Evolutionary conservation across 1,140 invertebrate genomes (phyloP).

Genomic region (Hesperophylax magnus): DNA sequence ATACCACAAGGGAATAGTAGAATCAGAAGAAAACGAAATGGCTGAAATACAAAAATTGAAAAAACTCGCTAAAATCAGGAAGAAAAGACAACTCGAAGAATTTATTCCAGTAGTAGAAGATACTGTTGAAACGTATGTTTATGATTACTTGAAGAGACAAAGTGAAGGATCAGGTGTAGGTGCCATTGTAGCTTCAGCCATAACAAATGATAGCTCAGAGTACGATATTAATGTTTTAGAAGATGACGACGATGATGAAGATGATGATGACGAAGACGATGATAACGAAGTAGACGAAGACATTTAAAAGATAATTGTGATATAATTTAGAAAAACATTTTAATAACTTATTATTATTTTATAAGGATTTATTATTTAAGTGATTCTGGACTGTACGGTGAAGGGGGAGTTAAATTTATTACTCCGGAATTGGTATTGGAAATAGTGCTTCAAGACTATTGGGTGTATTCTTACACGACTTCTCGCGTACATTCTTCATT

Average conservation of each 20-base stretch:
- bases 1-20: constrained; percentile 74
- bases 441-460: constrained; percentile 33
- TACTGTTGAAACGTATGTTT: constrained; percentile 64
- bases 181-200: constrained; percentile 63
- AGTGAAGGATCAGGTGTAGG: constrained; percentile 63
- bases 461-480: constrained; percentile 9
- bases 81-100: constrained; percentile 64
- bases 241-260: constrained; percentile 56
- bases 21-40: constrained; percentile 67
- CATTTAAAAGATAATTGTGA: constrained; percentile 34
- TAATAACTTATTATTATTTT: constrained; percentile 34
- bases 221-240: constrained; percentile 59
- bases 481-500: neutral
- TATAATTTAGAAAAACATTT: constrained; percentile 26
- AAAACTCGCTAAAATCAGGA: constrained; percentile 58
- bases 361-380: neutral
- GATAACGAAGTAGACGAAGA: constrained; percentile 54
- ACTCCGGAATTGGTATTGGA: constrained; percentile 14
- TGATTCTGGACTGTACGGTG: constrained; percentile 16
- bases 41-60: constrained; percentile 59
- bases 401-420: constrained; percentile 13
- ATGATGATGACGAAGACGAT: constrained; percentile 51
- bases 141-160: constrained; percentile 63
- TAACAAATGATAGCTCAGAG: constrained; percentile 61
- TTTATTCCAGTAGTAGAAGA: constrained; percentile 65